These are phyloP conservation scores for Automeris io DNA, from an alignment of 2,888 invertebrate genomes.

Conservation along the genomic window DNA sequence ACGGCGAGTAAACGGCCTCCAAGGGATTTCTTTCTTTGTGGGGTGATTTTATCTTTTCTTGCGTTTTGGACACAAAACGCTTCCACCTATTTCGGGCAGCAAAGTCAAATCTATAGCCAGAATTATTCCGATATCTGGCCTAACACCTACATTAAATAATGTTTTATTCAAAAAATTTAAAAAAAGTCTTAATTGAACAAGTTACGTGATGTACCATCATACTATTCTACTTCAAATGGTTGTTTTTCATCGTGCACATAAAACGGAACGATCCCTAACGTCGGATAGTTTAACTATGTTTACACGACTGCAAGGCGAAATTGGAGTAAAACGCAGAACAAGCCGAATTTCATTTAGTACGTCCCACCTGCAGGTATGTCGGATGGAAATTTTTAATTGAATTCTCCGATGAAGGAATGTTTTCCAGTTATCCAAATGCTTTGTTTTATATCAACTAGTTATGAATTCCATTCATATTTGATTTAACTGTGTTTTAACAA, in stretches of 20 bases:
- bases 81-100: no score
- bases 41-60: no score
- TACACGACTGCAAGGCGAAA: conserved; percentile 18
- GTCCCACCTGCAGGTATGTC: conserved; percentile 17
- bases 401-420: conserved; percentile 21
- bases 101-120: no score
- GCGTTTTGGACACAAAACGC: no score
- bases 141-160: no score
- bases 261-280: conserved; percentile 32
- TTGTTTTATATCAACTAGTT: conserved; percentile 14
- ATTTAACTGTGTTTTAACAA: neutral
- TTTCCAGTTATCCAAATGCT: conserved; percentile 15
- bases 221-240: neutral
- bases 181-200: no score
- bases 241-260: conserved; percentile 29
- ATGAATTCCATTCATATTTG: conserved; percentile 7
- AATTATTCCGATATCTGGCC: no score
- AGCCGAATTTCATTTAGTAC: conserved; percentile 2
- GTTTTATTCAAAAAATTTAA: no score
- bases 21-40: no score
- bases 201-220: no score
- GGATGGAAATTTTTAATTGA: conserved; percentile 37
- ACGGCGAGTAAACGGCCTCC: no score
- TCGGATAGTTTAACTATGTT: conserved; percentile 39
- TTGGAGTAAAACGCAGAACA: conserved; percentile 11